A percentile compares a stretch with the other conserved stretches of the same genome.
Conservation (phyloP, 2,113 vertebrate genomes). For the Trichomycterus rosablanca region DNA sequence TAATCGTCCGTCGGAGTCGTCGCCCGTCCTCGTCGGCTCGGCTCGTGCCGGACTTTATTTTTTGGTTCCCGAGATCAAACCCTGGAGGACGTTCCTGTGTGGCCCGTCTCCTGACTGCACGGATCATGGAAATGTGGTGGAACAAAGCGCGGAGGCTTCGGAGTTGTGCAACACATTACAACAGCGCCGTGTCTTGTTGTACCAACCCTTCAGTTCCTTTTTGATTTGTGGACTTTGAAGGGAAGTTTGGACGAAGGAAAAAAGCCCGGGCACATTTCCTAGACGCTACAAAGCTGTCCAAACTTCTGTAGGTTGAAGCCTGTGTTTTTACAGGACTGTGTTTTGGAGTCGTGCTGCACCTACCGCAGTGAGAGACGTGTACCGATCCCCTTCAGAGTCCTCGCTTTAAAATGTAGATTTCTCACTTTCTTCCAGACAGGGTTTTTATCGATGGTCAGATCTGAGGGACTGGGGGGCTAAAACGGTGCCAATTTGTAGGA, state of each 20-base stretch:
- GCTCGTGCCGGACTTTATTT: neutral
- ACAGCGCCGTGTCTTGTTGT: constrained; percentile 6
- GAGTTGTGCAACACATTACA: neutral
- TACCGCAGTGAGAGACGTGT: constrained; percentile 33
- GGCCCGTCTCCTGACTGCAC: constrained; percentile 25
- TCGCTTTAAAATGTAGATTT: too few relatives aligned
- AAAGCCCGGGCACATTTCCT: constrained; percentile 37
- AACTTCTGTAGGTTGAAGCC: constrained; percentile 10
- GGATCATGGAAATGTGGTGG: too few relatives aligned
- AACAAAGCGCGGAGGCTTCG: too few relatives aligned
- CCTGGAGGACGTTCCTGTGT: constrained; percentile 18
- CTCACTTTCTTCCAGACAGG: too few relatives aligned
- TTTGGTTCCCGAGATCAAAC: constrained; percentile 10
- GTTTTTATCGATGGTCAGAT: too few relatives aligned
- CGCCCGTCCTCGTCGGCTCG: neutral
- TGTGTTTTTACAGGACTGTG: constrained; percentile 29
- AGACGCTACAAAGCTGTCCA: constrained; percentile 20
- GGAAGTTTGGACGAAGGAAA: constrained; percentile 35
- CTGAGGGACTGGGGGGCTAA: too few relatives aligned
- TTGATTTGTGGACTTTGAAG: constrained; percentile 27
- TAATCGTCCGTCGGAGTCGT: constrained; percentile 18
- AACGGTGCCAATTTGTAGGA: too few relatives aligned
- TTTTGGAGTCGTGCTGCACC: constrained; percentile 24
- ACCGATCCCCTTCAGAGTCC: constrained; percentile 4
- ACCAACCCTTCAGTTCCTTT: constrained; percentile 14